These are phyloP conservation scores for Perccottus glenii DNA, from an alignment of 2,113 vertebrate genomes.

Conservation along the genomic window DNA sequence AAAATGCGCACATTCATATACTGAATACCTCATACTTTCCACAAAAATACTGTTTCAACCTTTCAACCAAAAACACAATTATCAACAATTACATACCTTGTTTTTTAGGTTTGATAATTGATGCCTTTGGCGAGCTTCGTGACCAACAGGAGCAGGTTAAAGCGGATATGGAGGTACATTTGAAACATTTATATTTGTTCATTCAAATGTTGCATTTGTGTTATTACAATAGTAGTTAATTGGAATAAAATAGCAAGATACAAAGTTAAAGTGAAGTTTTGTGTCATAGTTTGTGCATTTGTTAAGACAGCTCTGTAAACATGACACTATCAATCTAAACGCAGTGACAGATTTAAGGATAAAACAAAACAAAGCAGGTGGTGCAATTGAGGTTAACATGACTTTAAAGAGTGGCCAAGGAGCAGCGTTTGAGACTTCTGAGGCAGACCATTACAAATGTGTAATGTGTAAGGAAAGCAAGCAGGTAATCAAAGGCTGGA, in stretches of 20 bases:
- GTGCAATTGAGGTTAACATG: conserved; percentile 1
- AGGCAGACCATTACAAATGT: conserved; percentile 14
- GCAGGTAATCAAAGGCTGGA: conserved; percentile 19
- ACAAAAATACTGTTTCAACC: not conserved
- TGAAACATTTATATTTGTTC: not conserved
- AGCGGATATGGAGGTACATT: conserved; percentile 74
- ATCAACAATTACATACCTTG: not conserved
- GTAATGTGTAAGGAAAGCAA: conserved; percentile 8
- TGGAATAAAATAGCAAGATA: not conserved
- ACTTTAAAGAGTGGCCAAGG: not conserved
- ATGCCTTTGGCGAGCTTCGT: conserved; percentile 75
- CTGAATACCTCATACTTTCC: not conserved
- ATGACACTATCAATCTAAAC: not conserved
- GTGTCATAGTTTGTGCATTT: not conserved
- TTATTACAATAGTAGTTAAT: too few species aligned
- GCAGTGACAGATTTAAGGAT: conserved; percentile 4
- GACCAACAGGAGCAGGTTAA: conserved; percentile 78
- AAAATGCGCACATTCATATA: not conserved
- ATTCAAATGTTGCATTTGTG: too few species aligned
- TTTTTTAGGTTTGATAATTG: conserved; percentile 72
- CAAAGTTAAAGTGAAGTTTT: not conserved
- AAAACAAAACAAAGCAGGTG: not conserved
- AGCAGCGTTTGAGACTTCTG: not conserved
- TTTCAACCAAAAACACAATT: not conserved
- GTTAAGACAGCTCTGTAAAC: not conserved